Conservation (phyloP, 2,113 vertebrate species). For the Cottus gobio region DNA sequence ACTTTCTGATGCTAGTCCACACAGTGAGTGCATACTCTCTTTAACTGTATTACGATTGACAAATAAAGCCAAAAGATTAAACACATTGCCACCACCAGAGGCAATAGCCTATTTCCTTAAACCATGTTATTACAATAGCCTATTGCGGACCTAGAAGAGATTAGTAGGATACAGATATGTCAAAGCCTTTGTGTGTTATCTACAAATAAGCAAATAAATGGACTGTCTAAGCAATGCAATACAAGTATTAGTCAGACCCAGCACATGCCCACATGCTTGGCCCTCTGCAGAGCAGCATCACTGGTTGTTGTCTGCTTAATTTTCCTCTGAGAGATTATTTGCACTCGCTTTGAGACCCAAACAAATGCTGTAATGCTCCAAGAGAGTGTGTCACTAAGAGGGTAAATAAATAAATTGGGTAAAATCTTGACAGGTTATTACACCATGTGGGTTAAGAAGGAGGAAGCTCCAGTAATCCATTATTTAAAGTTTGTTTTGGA, state of each 20-base stretch:
- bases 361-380: conserved; percentile 73
- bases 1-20: not conserved
- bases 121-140: conserved; percentile 85
- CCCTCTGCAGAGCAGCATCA: conserved; percentile 60
- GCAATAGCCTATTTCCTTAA: conserved; percentile 84
- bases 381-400: conserved; percentile 70
- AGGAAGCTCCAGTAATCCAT: conserved; percentile 85
- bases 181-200: conserved; percentile 59
- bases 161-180: conserved; percentile 73
- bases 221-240: conserved; percentile 61
- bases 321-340: conserved; percentile 74
- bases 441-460: conserved; percentile 84
- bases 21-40: conserved; percentile 2
- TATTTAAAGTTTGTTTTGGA: conserved; percentile 87
- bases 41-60: conserved; percentile 36
- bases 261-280: conserved; percentile 59
- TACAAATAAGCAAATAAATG: conserved; percentile 69
- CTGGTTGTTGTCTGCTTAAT: conserved; percentile 72
- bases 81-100: conserved; percentile 74
- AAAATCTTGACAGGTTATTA: conserved; percentile 86
- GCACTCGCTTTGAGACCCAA: conserved; percentile 72
- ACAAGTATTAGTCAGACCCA: conserved; percentile 69
- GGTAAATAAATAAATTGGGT: conserved; percentile 78
- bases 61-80: conserved; percentile 70
- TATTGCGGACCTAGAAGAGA: conserved; percentile 73